These are phyloP conservation scores for Drosophila hydei DNA, from an alignment of 1,140 invertebrate genomes.

Conservation along the genomic window DNA sequence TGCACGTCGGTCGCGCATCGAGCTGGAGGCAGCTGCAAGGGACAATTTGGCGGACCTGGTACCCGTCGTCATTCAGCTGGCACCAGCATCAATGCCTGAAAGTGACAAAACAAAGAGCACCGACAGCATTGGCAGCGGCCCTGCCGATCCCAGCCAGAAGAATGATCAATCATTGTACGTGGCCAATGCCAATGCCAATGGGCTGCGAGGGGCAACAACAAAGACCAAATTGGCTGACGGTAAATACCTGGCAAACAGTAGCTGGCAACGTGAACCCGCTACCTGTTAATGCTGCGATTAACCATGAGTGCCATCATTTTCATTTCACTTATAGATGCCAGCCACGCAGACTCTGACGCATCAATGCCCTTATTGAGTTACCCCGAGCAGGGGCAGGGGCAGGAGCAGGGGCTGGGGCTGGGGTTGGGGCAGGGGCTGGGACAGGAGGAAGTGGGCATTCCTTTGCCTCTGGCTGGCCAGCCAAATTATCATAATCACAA, in stretches of 20 bases:
- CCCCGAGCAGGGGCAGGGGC: conserved; percentile 15
- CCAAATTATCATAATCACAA: conserved; percentile 26
- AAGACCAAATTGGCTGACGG: conserved; percentile 51
- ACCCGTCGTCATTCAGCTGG: conserved; percentile 37
- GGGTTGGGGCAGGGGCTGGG: no score
- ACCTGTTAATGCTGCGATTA: conserved; percentile 27
- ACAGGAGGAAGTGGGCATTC: conserved; percentile 29
- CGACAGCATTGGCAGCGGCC: conserved; percentile 33
- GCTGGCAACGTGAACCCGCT: conserved; percentile 4
- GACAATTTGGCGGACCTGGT: conserved; percentile 52
- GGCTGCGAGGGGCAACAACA: conserved; percentile 11
- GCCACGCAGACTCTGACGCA: conserved; percentile 16
- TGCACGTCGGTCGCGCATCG: conserved; percentile 30
- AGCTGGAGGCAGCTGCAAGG: conserved; percentile 15
- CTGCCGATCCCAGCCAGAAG: conserved; percentile 32
- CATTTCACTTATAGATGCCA: conserved; percentile 42
- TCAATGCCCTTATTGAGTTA: conserved; percentile 34
- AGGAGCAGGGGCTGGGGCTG: no score
- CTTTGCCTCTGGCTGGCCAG: conserved; percentile 15
- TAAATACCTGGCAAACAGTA: conserved; percentile 36
- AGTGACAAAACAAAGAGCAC: conserved; percentile 55
- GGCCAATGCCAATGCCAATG: conserved; percentile 35
- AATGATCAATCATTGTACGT: conserved; percentile 55
- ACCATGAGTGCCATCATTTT: conserved; percentile 52
- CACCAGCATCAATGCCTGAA: conserved; percentile 31